phyloP scores from a whole-genome alignment of 2,797 vertebrate species.

The Varecia variegata region DNA sequence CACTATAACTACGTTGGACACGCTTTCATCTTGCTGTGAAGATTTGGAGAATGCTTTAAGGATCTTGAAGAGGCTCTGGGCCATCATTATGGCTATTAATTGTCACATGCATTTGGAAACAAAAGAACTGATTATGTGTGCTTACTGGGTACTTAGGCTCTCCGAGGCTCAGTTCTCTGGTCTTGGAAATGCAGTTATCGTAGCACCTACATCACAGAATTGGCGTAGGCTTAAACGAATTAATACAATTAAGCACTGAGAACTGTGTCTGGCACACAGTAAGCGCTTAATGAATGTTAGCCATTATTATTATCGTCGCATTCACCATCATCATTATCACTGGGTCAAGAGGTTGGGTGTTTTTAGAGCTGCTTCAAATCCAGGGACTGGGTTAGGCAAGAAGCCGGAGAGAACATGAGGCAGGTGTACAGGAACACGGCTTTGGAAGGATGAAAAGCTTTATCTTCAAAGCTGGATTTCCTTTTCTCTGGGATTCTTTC shows the following conservation, averaged over 20 bases:
- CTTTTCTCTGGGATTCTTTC: constrained; percentile 18
- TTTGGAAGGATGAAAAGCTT: constrained; percentile 42
- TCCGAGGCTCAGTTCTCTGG: not conserved
- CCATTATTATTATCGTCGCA: not conserved
- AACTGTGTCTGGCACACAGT: not conserved
- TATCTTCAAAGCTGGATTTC: constrained; percentile 36
- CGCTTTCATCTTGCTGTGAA: constrained; percentile 41
- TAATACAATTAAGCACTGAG: not conserved
- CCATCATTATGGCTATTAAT: constrained; percentile 53
- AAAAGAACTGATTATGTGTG: not conserved
- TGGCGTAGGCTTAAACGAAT: not conserved
- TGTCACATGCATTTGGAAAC: constrained; percentile 3
- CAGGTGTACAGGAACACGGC: not conserved
- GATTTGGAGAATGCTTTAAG: constrained; percentile 34
- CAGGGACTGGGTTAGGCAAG: not conserved
- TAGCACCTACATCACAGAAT: not conserved
- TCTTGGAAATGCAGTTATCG: not conserved
- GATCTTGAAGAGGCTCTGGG: constrained; percentile 20
- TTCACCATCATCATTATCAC: not conserved
- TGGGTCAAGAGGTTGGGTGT: not conserved
- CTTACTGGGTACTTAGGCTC: constrained; percentile 12
- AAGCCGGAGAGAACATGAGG: not conserved
- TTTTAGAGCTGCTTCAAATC: constrained; percentile 12
- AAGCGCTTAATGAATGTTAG: not conserved
- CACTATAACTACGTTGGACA: not conserved